These are phyloP conservation scores for Lasiurus cinereus DNA, from an alignment of 2,113 vertebrate genomes.

Conservation along the genomic window DNA sequence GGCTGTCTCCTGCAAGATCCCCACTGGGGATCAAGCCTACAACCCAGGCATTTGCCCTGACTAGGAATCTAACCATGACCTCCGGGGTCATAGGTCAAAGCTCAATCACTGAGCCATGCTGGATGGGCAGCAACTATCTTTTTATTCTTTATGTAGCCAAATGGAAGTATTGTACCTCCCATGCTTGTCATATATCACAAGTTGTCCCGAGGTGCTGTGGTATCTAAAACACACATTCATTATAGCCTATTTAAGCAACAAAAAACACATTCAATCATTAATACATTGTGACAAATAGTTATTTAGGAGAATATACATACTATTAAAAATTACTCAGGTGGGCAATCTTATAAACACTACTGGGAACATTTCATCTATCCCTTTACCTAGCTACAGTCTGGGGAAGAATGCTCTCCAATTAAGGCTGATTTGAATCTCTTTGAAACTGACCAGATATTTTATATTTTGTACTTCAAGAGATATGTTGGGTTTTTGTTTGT, in stretches of 20 bases:
- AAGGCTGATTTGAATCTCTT: neutral
- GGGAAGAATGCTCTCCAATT: neutral
- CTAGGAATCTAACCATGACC: too few relatives aligned
- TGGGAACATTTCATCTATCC: neutral
- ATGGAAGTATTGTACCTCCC: neutral
- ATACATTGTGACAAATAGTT: neutral
- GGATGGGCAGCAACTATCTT: neutral
- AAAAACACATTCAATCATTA: neutral
- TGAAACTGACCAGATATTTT: neutral
- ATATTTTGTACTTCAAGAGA: neutral
- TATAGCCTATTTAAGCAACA: neutral
- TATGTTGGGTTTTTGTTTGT: neutral
- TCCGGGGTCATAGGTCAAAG: too few relatives aligned
- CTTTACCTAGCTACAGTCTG: neutral
- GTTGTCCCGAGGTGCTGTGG: neutral
- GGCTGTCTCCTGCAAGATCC: too few relatives aligned
- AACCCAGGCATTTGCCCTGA: too few relatives aligned
- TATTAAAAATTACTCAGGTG: neutral
- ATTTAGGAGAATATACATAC: neutral
- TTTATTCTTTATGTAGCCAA: neutral
- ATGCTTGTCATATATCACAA: neutral
- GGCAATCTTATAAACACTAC: neutral
- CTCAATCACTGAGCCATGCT: too few relatives aligned
- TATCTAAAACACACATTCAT: neutral
- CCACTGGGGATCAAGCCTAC: too few relatives aligned